Base-by-base conservation (phyloP, 2,797 vertebrate species). In the Catharus ustulatus region DNA sequence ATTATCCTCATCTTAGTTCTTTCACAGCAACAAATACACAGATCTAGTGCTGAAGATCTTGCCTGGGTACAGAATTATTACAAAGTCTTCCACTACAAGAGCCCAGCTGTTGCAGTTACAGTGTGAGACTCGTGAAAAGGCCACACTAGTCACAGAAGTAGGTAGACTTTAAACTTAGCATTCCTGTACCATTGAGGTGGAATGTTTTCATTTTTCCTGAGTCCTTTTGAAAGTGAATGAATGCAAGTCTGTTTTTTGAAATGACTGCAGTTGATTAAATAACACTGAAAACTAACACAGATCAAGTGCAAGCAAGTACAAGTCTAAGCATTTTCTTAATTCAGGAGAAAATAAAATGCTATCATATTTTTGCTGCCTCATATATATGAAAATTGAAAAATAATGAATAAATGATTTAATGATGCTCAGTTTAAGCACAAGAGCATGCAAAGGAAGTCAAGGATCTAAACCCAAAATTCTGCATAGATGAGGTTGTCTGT, bases 121-220 rank as follows among this genome's bases (percentile, higher is more conserved):
- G 8, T 26, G 46, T n/a, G 40, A 82, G 13, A 82, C 29, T 11
- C 43, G 32, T 11, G 9, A 76, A 43, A 88, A 66, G 16, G 48
- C 10, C 15, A 7, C 19, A 48, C 1, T 14, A 55, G 24, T 10
- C 21, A 64, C 52, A 72, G 46, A 69, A 84, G 66, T 2, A 74
- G 11, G 77, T 2, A 55, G 29, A 46, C 20, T 61, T 75, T 16
- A 88, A 77, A 66, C 6, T 73, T 26, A 14, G 11, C 11, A 21
- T 61, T 73, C 40, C 36, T 66, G 6, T 40, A 45, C 19, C 1
- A 0, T 9, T 40, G 10, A 72, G 15, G 13, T 0, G 1, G 3
- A 36, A 7, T 8, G 8, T 42, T 83, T 83, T 52, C 8, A 32
- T 52, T 76, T 76, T 66, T 87, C 40, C 23, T 52, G 26, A 71